Evolutionary conservation across 2,113 vertebrate species (phyloP).

Genomic region (Cochlearius cochlearius): DNA sequence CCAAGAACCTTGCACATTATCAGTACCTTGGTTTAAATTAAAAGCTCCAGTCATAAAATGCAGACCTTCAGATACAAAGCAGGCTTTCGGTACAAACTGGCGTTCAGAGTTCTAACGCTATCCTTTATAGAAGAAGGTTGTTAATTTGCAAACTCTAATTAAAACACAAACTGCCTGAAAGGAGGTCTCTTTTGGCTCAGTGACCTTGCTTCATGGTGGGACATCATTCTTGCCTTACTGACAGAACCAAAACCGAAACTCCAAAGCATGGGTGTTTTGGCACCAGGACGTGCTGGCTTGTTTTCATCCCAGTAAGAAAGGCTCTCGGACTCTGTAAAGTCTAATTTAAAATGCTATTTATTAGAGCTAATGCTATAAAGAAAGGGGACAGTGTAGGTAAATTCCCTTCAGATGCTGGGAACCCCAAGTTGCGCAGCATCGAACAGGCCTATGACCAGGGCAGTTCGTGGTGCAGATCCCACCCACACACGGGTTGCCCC

Average conservation of each 20-base stretch:
- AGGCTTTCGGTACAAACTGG: not conserved
- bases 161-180: not conserved
- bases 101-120: not conserved
- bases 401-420: not conserved
- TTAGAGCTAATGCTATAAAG: not conserved
- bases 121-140: not conserved
- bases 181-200: not conserved
- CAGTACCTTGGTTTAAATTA: not conserved
- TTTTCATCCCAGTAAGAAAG: not conserved
- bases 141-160: not conserved
- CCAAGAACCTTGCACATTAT: not conserved
- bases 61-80: not conserved
- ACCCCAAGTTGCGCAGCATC: not conserved
- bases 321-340: not conserved
- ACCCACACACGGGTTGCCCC: not conserved
- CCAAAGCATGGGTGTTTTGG: not conserved
- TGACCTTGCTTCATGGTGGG: not conserved
- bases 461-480: not conserved
- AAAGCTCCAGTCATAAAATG: not conserved
- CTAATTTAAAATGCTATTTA: not conserved
- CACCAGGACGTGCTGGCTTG: not conserved
- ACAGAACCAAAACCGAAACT: not conserved
- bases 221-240: not conserved
- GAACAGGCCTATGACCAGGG: not conserved
- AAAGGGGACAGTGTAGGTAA: not conserved